phyloP scores from a whole-genome alignment of 2,113 vertebrate genomes.

The Dromaius novaehollandiae region DNA sequence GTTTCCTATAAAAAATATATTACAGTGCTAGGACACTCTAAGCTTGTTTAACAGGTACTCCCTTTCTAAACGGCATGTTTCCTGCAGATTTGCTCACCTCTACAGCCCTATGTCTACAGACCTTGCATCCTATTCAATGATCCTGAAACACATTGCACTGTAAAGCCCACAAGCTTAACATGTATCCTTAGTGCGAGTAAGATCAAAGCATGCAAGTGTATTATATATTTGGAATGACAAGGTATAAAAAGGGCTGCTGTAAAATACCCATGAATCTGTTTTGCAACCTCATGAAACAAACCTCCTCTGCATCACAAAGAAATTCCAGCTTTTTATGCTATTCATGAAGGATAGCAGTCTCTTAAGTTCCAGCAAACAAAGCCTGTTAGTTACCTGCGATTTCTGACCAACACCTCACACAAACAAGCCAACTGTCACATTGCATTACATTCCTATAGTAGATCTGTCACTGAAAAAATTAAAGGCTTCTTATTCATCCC shows the following conservation, averaged over 20 bases:
- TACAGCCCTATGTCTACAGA: neutral
- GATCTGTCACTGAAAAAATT: neutral
- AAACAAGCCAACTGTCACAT: neutral
- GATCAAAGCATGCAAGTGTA: neutral
- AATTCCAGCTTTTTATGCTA: neutral
- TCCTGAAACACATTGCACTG: neutral
- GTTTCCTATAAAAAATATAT: neutral
- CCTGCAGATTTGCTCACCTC: neutral
- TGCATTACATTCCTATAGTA: neutral
- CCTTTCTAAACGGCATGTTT: neutral
- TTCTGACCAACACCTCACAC: neutral
- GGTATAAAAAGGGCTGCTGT: too few relatives aligned
- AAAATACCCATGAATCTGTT: neutral
- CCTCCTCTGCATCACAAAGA: neutral
- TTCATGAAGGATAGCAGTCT: neutral
- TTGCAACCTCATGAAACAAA: neutral
- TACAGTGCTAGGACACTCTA: neutral
- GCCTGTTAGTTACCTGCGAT: neutral
- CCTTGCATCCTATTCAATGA: neutral
- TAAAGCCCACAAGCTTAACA: fast-evolving
- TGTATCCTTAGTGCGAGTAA: neutral
- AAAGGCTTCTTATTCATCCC: fast-evolving
- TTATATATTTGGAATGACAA: neutral
- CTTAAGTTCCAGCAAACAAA: neutral
- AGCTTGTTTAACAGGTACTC: fast-evolving